A percentile compares a stretch with the other conserved stretches of the same genome.
Evolutionary conservation across 2,113 vertebrate genomes (phyloP).

Genomic region (Lampris incognitus): DNA sequence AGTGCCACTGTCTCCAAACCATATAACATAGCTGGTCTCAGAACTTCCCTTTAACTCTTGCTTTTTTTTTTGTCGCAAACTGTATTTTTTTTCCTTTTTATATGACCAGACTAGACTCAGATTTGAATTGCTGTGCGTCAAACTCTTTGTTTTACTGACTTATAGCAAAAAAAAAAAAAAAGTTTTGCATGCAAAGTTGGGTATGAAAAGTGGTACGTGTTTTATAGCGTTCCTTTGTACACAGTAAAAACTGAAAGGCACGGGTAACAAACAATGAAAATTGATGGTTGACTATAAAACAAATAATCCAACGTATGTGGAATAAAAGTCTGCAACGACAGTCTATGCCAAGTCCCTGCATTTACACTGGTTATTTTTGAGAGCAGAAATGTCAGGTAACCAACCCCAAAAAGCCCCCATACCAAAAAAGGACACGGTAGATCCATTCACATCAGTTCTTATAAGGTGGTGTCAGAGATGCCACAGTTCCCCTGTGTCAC

Average conservation of each 20-base stretch:
- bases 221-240: conserved; percentile 39
- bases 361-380: not conserved
- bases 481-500: conserved; percentile 58
- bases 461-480: conserved; percentile 44
- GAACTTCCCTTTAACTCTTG: too few relatives aligned
- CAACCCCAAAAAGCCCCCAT: conserved; percentile 18
- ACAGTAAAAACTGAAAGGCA: conserved; percentile 34
- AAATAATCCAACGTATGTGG: not conserved
- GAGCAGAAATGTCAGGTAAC: not conserved
- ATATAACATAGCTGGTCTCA: too few relatives aligned
- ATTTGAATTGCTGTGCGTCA: not conserved
- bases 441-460: conserved; percentile 37
- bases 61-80: too few relatives aligned
- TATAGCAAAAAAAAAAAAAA: conserved; percentile 1
- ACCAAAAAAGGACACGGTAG: conserved; percentile 69
- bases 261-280: not conserved
- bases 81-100: not conserved
- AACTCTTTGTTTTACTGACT: conserved; percentile 36
- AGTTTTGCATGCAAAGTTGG: conserved; percentile 39
- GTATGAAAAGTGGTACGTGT: conserved; percentile 51
- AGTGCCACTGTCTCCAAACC: too few relatives aligned
- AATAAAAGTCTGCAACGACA: conserved; percentile 8
- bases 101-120: conserved; percentile 23
- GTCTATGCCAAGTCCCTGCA: not conserved
- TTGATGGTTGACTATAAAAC: not conserved